Conservation (phyloP, 1,140 invertebrate species). For the Ips typographus region DNA sequence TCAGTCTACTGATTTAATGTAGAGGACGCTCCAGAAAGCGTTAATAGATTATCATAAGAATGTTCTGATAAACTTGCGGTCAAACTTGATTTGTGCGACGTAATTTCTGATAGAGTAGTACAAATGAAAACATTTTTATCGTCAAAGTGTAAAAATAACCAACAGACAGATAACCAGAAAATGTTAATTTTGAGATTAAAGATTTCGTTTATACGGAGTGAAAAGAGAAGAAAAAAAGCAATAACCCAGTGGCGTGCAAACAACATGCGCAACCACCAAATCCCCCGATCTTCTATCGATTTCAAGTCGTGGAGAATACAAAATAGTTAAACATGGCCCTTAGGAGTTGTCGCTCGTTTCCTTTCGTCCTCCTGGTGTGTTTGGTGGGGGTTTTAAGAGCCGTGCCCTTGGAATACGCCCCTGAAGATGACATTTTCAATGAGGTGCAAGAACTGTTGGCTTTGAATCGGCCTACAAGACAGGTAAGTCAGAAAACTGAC, state of each 20-base stretch:
- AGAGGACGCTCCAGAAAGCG: no score
- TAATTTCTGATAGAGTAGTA: no score
- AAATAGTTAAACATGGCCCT: slow-evolving; percentile 36
- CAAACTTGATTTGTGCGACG: no score
- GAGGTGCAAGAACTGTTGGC: slow-evolving; percentile 46
- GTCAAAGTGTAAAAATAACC: no score
- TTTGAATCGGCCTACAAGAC: slow-evolving; percentile 32
- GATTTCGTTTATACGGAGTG: background rate
- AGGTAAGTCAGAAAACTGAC: slow-evolving; percentile 23
- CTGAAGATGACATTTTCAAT: slow-evolving; percentile 37
- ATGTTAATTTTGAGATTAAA: background rate
- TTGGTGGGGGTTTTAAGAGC: slow-evolving; percentile 6
- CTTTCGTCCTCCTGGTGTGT: slow-evolving; percentile 18
- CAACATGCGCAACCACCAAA: slow-evolving; percentile 29
- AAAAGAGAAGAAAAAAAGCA: slow-evolving; percentile 8
- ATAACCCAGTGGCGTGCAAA: slow-evolving; percentile 8
- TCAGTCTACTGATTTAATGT: no score
- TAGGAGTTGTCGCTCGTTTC: slow-evolving; percentile 17
- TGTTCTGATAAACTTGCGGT: no score
- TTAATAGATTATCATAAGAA: no score
- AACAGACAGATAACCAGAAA: no score
- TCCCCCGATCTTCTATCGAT: slow-evolving; percentile 29
- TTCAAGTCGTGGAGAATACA: slow-evolving; percentile 3
- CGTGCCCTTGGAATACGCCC: slow-evolving; percentile 31
- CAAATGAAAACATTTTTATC: no score